Base-by-base conservation (phyloP, 2,888 invertebrate species). In the Lumbricus terrestris region DNA sequence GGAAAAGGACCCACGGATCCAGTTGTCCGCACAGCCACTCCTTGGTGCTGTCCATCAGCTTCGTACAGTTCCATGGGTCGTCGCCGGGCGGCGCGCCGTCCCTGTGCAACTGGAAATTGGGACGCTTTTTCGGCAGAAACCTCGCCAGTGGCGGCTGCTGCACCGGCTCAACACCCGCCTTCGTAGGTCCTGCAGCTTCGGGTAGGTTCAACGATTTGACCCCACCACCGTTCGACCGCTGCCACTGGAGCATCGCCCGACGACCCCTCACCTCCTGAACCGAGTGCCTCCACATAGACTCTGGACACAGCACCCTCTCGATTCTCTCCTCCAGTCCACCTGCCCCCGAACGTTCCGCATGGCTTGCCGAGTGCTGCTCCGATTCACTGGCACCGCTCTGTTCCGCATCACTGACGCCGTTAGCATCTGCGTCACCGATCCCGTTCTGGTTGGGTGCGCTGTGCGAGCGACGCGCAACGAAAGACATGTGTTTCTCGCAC, bases 11-110 rank as follows among this genome's bases (percentile, higher is more conserved):
- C 38, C 91, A 91, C 15, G 91, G 91, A 42, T 92, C 90, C 40
- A 92, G 35, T 88, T 92, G 92, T 37, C 47, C 88, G 16, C 88
- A 83, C 5, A 92, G 88, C 88, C 91, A 90, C 47, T 92, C 92
- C 42, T 92, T 90, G 20, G 92, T 89, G 85, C 37, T 11, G 35
- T 85, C 85, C 1, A 85, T 33, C 35, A 85, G 35, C 34, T 35
- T 34, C 13, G 34, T 18, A 20, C 85, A 35, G 34, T 23, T 37
- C 85, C 85, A 85, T 1, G 35, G 85, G 85, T 85, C 85, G 35
- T 35, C 83, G 34, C 83, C 23, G 3, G 47, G 23, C 1, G 23
- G 23, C 47, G 23, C 47, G 8, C 16, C 88, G 91, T 91, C 6
- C 38, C 34, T n/a, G 92, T 54, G 88, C 91, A 90, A 37, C 90